A percentile compares a stretch with the other conserved stretches of the same genome.
Evolutionary conservation across 1,140 invertebrate species (phyloP).

Genomic region (Lysiphlebus fabarum): DNA sequence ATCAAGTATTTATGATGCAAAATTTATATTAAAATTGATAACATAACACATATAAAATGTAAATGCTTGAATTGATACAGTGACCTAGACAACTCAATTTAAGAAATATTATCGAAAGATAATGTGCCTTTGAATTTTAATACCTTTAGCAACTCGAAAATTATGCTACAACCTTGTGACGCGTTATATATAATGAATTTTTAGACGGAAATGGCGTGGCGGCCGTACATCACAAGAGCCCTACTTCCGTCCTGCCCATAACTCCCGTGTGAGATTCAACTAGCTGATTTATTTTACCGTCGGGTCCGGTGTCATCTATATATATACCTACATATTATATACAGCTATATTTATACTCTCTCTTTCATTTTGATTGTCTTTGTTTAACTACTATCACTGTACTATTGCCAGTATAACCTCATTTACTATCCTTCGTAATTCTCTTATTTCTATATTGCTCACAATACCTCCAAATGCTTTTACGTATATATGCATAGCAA

Average conservation of each 20-base stretch:
- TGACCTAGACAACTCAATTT: slow-evolving; percentile 38
- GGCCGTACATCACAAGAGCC: slow-evolving; percentile 49
- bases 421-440: slow-evolving; percentile 23
- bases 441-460: slow-evolving; percentile 16
- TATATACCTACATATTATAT: not conserved
- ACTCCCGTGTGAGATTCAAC: slow-evolving; percentile 34
- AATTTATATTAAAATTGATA: too few relatives aligned
- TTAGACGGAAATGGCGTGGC: slow-evolving; percentile 45
- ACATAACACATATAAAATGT: not conserved
- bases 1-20: too few relatives aligned
- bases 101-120: slow-evolving; percentile 27
- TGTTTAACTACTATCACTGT: slow-evolving; percentile 32
- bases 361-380: slow-evolving; percentile 1
- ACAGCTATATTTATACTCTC: slow-evolving; percentile 13
- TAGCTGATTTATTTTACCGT: slow-evolving; percentile 47
- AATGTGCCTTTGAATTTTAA: slow-evolving; percentile 1
- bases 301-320: slow-evolving; percentile 22
- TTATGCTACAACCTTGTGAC: slow-evolving; percentile 33
- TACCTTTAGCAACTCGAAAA: slow-evolving; percentile 33
- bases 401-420: slow-evolving; percentile 32
- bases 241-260: slow-evolving; percentile 45
- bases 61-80: slow-evolving; percentile 4
- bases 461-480: not conserved
- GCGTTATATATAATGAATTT: slow-evolving; percentile 51
- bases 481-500: too few relatives aligned